Evolutionary conservation across 2,888 invertebrate species (phyloP).

Genomic region (Apotomis capreana): DNA sequence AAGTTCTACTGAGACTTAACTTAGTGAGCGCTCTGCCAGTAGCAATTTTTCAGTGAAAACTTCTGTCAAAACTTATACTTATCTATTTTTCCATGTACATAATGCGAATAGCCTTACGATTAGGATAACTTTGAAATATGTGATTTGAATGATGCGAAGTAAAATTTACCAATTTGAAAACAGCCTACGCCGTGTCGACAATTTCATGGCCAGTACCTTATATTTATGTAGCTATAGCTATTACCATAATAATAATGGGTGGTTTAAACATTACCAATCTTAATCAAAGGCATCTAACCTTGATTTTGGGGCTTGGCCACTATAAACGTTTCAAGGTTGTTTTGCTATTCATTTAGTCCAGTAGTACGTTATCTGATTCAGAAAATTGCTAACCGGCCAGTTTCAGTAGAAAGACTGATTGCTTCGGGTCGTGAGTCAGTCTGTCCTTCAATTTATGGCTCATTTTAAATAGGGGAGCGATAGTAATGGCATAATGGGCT

Average conservation of each 20-base stretch:
- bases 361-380: slow-evolving; percentile 69
- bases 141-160: no score
- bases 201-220: slow-evolving; percentile 24
- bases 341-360: slow-evolving; percentile 70
- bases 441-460: slow-evolving; percentile 23
- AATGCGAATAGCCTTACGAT: no score
- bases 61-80: no score
- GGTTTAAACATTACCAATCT: slow-evolving; percentile 24
- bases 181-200: slow-evolving; percentile 1
- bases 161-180: not conserved
- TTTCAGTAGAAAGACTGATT: slow-evolving; percentile 31
- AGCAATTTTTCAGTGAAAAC: no score
- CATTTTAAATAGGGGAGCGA: not conserved
- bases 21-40: no score
- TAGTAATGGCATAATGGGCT: not conserved
- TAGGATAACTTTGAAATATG: no score
- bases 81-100: no score
- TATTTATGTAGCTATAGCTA: slow-evolving; percentile 12
- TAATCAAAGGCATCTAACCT: slow-evolving; percentile 56
- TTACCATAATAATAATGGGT: slow-evolving; percentile 37
- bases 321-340: slow-evolving; percentile 70
- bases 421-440: slow-evolving; percentile 16
- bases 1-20: no score
- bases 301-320: slow-evolving; percentile 56
- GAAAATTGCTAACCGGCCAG: slow-evolving; percentile 45